Conservation (phyloP, 2,888 invertebrate genomes). For the Alitta virens region DNA sequence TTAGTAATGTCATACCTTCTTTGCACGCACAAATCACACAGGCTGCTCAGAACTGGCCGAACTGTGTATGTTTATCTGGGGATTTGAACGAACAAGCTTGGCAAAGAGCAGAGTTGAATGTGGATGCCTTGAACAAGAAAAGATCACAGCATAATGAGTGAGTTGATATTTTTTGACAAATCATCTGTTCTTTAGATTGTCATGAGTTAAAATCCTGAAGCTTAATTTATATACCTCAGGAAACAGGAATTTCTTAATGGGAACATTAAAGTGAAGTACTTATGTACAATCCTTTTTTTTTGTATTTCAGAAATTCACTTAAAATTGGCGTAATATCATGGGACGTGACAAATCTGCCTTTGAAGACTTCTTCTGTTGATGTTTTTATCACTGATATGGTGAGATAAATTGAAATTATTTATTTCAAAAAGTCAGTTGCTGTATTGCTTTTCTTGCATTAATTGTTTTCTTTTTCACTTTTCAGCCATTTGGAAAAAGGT, state of each 20-base stretch:
- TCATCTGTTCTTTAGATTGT: too few species aligned
- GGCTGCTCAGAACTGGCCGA: conserved; percentile 57
- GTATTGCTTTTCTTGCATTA: not conserved
- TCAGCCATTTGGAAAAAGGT: conserved; percentile 63
- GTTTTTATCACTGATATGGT: conserved; percentile 63
- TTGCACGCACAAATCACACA: conserved; percentile 25
- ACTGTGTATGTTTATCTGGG: conserved; percentile 59
- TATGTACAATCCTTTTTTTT: not conserved
- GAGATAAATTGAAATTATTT: conserved; percentile 8
- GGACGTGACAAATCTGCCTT: conserved; percentile 61
- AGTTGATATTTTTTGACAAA: too few species aligned
- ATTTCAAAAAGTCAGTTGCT: not conserved
- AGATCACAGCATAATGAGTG: conserved; percentile 31
- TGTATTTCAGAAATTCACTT: conserved; percentile 23
- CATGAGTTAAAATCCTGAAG: too few species aligned
- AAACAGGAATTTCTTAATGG: too few species aligned
- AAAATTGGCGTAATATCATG: conserved; percentile 59
- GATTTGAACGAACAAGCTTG: conserved; percentile 61
- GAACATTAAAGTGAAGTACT: too few species aligned
- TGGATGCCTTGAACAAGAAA: conserved; percentile 43
- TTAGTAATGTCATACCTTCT: too few species aligned
- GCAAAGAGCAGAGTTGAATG: conserved; percentile 57
- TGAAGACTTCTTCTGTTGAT: conserved; percentile 60
- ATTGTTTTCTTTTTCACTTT: conserved; percentile 25
- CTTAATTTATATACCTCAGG: too few species aligned